These are phyloP conservation scores for Cybosia mesomella DNA, from an alignment of 2,888 invertebrate species.

Conservation along the genomic window DNA sequence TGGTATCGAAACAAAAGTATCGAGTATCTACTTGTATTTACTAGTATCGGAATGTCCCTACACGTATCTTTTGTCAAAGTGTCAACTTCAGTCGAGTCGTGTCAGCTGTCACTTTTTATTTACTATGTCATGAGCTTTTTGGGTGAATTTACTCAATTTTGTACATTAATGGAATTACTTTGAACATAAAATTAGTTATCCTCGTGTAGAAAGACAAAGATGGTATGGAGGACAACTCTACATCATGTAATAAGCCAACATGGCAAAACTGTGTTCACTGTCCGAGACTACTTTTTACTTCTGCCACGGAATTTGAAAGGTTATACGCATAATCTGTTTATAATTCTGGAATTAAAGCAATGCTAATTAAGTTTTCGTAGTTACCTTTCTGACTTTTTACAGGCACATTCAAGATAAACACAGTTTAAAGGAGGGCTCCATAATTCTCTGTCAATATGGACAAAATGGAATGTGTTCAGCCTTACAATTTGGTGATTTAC, in stretches of 20 bases:
- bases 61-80: background rate
- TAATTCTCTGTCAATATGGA: conserved; percentile 95
- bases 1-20: too few relatives aligned
- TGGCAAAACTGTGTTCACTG: conserved; percentile 89
- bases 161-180: conserved; percentile 27
- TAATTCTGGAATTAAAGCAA: conserved; percentile 9
- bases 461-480: conserved; percentile 95
- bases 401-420: conserved; percentile 93
- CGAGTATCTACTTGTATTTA: too few relatives aligned
- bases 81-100: conserved; percentile 27
- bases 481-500: conserved; percentile 95
- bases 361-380: conserved; percentile 8
- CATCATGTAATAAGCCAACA: conserved; percentile 72
- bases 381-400: conserved; percentile 49
- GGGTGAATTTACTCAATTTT: conserved; percentile 50
- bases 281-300: conserved; percentile 86
- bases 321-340: conserved; percentile 54
- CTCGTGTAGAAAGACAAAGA: conserved; percentile 61
- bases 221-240: conserved; percentile 83
- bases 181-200: conserved; percentile 33
- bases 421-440: conserved; percentile 94
- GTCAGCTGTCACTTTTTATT: conserved; percentile 44
- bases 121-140: conserved; percentile 49
- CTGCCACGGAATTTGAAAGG: conserved; percentile 88
- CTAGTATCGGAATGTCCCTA: too few relatives aligned